These are phyloP conservation scores for Catonia carolina DNA, from an alignment of 2,888 invertebrate genomes.

Conservation along the genomic window DNA sequence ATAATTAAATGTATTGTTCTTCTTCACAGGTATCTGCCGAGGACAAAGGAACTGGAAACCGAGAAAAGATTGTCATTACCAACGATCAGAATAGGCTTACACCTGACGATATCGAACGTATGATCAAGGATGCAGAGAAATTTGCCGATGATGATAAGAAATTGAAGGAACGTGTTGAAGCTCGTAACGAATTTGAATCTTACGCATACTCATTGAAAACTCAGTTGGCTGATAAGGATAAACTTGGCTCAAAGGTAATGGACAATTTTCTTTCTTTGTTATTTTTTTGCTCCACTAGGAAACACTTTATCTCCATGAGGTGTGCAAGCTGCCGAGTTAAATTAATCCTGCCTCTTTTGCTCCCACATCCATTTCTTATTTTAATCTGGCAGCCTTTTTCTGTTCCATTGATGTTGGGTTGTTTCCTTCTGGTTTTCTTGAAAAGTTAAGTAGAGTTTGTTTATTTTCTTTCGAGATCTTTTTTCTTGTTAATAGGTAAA, in stretches of 20 bases:
- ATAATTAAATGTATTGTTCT: not conserved
- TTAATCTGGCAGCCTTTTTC: no score
- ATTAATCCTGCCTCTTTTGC: not conserved
- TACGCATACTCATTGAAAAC: slow-evolving; percentile 97
- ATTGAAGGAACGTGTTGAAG: slow-evolving; percentile 89
- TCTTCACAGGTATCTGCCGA: slow-evolving; percentile 89
- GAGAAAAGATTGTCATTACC: slow-evolving; percentile 97
- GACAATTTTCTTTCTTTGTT: not conserved
- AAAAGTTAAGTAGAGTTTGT: no score
- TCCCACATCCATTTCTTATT: no score
- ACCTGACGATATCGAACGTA: slow-evolving; percentile 96
- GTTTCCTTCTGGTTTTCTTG: no score
- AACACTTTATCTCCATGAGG: not conserved
- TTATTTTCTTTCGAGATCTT: no score
- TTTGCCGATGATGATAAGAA: slow-evolving; percentile 99
- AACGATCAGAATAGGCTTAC: slow-evolving; percentile 96
- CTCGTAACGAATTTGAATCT: slow-evolving; percentile 93
- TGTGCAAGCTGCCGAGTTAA: not conserved
- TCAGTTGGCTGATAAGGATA: slow-evolving; percentile 93
- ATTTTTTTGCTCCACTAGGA: not conserved
- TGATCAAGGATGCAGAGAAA: slow-evolving; percentile 99
- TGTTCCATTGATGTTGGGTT: no score
- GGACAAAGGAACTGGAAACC: slow-evolving; percentile 98
- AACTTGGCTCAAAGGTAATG: slow-evolving; percentile 78
- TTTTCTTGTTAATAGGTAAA: no score